Conservation (phyloP, 2,113 vertebrate species). For the Rhinolophus sinicus region DNA sequence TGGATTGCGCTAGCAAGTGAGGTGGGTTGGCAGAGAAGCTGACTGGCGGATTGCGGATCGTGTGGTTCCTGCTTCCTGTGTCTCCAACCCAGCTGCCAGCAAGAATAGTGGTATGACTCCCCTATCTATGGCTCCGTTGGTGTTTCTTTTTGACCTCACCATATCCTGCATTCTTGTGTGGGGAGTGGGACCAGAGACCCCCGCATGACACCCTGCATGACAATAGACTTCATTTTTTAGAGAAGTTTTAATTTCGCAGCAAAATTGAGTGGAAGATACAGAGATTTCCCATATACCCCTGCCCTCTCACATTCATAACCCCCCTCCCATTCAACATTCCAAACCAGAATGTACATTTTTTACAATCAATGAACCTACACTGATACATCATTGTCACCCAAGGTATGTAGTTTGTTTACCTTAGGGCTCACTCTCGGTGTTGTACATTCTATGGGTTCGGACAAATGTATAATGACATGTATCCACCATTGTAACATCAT, state of each 20-base stretch:
- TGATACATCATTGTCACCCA: not conserved
- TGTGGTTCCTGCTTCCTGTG: too few relatives aligned
- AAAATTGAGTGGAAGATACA: not conserved
- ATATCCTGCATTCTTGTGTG: too few relatives aligned
- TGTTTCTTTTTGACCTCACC: too few relatives aligned
- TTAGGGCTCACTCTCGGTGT: not conserved
- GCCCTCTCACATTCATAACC: not conserved
- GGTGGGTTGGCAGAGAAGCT: too few relatives aligned
- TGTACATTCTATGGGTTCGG: not conserved
- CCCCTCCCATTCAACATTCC: not conserved
- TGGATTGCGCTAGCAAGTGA: too few relatives aligned
- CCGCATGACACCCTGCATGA: too few relatives aligned
- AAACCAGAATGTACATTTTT: not conserved
- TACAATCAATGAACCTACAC: not conserved
- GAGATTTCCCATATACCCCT: not conserved
- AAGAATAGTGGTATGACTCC: too few relatives aligned
- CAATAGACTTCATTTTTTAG: not conserved
- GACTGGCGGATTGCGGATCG: too few relatives aligned
- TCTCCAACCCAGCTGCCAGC: too few relatives aligned
- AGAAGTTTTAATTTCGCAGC: not conserved
- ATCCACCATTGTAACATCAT: not conserved
- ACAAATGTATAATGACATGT: not conserved
- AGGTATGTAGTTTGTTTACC: not conserved
- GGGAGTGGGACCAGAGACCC: too few relatives aligned
- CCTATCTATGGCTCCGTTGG: too few relatives aligned